Evolutionary conservation across 2,113 vertebrate species (phyloP), one percentile per base, ranked within the genome.

Genomic region (Xiphias gladius): DNA sequence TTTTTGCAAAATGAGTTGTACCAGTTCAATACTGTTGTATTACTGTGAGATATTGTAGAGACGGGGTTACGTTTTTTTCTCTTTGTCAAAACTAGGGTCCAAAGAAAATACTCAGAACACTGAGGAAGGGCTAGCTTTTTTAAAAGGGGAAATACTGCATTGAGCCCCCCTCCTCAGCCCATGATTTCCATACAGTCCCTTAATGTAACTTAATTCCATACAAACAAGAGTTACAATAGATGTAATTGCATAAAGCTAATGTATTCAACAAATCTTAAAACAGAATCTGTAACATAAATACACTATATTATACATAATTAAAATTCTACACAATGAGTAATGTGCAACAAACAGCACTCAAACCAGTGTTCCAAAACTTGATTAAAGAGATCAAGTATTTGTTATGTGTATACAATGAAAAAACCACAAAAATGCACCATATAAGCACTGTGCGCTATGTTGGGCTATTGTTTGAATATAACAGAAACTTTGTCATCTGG

Each of bases 401-500:
- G 3, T 76, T 41, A 43, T 61, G 19, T 46, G 6, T 20, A 43
- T 32, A 61, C 17, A 46, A 46, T 62, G 32, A 67, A 24, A 13
- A 24, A 52, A 46, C 37, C 48, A 62, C 14, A 28, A 20, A 65
- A 59, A 71, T 14, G 16, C 48, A 35, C n/a, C 6, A 62, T 39
- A 71, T 65, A 22, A 72, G 55, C 50, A 63, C 24, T 19, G 13
- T 41, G 24, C 1, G 30, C 12, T 20, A 19, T 61, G 43, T 37
- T 32, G 19, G 46, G 65, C 41, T 14, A 59, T 50, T 24, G 62
- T 43, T 58, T 75, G 63, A 81, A 80, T 73, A 72, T 22, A 50
- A 48, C 67, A 37, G 22, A 32, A 28, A 39, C 4, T 79, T 58
- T 64, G 50, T 71, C 50, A 28, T 80, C 72, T 62, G 37, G 16